Conservation (phyloP, 64 coral and sea anemone genomes). For the Pocillopora verrucosa region DNA sequence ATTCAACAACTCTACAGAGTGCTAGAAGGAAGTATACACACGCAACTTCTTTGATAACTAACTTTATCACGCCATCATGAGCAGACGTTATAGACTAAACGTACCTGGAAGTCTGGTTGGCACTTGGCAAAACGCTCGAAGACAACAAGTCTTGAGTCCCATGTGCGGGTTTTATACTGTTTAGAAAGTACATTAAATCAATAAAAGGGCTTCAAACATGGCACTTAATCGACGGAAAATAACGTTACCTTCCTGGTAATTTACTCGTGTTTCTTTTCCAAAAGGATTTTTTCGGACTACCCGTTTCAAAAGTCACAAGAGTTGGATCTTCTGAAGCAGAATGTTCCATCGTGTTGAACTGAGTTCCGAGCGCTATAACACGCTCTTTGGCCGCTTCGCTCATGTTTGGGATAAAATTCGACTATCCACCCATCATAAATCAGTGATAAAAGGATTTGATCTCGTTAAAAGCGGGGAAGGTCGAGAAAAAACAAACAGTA, state of each 20-base stretch:
- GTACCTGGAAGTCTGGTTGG: background rate
- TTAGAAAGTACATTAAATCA: slow-evolving; percentile 11
- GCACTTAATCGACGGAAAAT: background rate
- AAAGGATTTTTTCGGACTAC: slow-evolving; percentile 88
- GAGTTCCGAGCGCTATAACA: slow-evolving; percentile 88
- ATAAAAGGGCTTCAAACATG: background rate
- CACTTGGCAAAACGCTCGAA: background rate
- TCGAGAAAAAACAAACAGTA: background rate
- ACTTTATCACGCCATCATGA: background rate
- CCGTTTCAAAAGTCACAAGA: slow-evolving; percentile 36
- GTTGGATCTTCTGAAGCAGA: slow-evolving; percentile 39
- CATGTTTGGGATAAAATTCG: slow-evolving; percentile 44
- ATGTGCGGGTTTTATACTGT: slow-evolving; percentile 74
- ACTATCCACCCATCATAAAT: slow-evolving; percentile 18
- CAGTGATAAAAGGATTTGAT: background rate
- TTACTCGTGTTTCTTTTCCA: slow-evolving; percentile 96
- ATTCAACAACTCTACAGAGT: no score
- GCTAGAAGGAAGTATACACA: no score
- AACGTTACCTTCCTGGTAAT: slow-evolving; percentile 82
- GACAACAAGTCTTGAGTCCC: slow-evolving; percentile 27
- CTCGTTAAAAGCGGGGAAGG: background rate
- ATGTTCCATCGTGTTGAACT: slow-evolving; percentile 81
- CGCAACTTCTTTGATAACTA: no score
- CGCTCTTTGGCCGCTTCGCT: slow-evolving; percentile 93
- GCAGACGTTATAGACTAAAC: background rate